These are phyloP conservation scores for Urocyon cinereoargenteus DNA, from an alignment of 2,797 vertebrate species.

Conservation along the genomic window DNA sequence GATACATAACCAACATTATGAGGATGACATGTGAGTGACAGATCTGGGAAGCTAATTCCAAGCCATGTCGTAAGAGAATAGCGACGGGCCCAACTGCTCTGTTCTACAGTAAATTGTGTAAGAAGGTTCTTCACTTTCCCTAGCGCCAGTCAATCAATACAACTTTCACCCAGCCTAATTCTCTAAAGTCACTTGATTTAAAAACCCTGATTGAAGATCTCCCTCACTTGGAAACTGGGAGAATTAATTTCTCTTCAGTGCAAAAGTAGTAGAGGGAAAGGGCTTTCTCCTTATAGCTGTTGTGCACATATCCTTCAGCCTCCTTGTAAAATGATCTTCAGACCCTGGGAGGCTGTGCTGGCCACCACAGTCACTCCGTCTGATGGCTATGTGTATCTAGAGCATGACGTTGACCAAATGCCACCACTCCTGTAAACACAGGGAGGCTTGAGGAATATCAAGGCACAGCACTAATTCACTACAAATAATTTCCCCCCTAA, in stretches of 20 bases:
- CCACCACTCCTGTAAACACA: not conserved
- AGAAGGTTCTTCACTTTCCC: not conserved
- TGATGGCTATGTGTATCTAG: not conserved
- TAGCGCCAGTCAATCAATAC: not conserved
- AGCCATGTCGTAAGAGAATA: not conserved
- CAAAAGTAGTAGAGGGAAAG: not conserved
- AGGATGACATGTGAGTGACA: not conserved
- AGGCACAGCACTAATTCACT: not conserved
- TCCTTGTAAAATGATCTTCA: not conserved
- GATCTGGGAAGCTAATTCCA: not conserved
- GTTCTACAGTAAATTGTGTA: not conserved
- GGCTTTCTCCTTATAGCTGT: not conserved
- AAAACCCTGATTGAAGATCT: not conserved
- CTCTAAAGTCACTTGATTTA: constrained; percentile 11
- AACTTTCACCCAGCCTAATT: not conserved
- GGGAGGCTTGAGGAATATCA: not conserved
- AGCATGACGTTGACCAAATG: not conserved
- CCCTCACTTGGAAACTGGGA: not conserved
- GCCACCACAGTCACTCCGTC: not conserved
- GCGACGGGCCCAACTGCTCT: too few species aligned
- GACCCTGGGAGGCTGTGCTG: not conserved
- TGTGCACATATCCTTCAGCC: not conserved
- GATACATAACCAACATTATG: not conserved
- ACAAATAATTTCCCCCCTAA: not conserved
- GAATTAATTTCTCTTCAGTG: constrained; percentile 17